Evolutionary conservation across 2,797 vertebrate species (phyloP).

Genomic region (Tragopan temminckii): DNA sequence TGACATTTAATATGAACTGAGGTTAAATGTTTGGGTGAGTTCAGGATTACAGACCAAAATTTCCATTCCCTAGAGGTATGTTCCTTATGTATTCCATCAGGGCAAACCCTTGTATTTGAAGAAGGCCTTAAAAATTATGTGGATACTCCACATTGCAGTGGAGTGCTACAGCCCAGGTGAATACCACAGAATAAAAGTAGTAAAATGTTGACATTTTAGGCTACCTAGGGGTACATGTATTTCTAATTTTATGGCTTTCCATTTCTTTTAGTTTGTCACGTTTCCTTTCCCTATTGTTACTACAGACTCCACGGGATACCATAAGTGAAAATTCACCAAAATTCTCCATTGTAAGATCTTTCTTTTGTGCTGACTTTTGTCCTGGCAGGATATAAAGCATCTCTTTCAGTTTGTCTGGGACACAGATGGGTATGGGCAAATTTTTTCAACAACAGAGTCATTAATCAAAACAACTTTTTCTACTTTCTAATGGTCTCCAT

Average conservation of each 20-base stretch:
- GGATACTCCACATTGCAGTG: neutral
- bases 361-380: slow-evolving; percentile 52
- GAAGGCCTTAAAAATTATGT: slow-evolving; percentile 1
- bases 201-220: neutral
- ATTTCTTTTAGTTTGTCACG: neutral
- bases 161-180: neutral
- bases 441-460: slow-evolving; percentile 29
- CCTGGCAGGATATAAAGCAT: slow-evolving; percentile 58
- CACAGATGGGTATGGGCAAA: slow-evolving; percentile 50
- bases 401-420: slow-evolving; percentile 54
- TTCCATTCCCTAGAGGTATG: neutral
- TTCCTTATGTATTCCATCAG: neutral
- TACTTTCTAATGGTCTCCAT: neutral
- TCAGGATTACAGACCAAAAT: neutral
- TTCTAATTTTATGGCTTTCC: neutral
- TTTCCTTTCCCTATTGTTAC: slow-evolving; percentile 48
- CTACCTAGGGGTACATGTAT: neutral
- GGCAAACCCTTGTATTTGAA: neutral
- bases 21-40: neutral
- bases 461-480: slow-evolving; percentile 60
- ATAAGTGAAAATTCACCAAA: slow-evolving; percentile 50
- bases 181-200: neutral
- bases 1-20: neutral
- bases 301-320: neutral
- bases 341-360: slow-evolving; percentile 49